Evolutionary conservation across 2,888 invertebrate genomes (phyloP).

Genomic region (Azorinus chamasolen): DNA sequence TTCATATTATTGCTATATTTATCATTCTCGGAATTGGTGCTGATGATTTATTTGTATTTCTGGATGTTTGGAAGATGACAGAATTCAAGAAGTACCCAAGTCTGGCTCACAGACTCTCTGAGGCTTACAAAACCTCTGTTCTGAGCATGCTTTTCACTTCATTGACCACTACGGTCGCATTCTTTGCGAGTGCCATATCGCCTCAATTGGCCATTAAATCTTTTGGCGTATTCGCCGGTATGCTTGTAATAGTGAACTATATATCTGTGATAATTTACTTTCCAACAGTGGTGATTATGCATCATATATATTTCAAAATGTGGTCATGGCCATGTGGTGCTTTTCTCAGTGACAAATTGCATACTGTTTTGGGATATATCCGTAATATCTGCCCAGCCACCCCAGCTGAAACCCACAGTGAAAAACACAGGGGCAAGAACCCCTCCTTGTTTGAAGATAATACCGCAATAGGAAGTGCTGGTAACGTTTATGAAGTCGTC

Average conservation of each 20-base stretch:
- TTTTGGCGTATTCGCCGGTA: constrained; percentile 79
- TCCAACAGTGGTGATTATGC: constrained; percentile 70
- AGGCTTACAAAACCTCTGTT: constrained; percentile 71
- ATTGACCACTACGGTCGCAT: constrained; percentile 74
- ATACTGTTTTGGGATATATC: neutral
- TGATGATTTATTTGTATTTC: constrained; percentile 77
- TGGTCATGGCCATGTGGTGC: constrained; percentile 62
- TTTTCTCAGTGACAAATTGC: neutral
- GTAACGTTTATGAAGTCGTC: constrained; percentile 44
- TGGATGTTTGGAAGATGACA: constrained; percentile 74
- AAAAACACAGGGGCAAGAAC: neutral
- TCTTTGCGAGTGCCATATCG: constrained; percentile 75
- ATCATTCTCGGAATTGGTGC: constrained; percentile 77
- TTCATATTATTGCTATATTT: constrained; percentile 75
- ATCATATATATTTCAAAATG: constrained; percentile 69
- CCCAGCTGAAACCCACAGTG: neutral
- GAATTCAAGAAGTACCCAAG: constrained; percentile 55
- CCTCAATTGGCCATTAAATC: constrained; percentile 77
- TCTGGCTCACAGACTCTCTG: constrained; percentile 70
- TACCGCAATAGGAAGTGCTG: constrained; percentile 40
- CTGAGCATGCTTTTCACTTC: constrained; percentile 77
- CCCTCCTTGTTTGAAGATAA: constrained; percentile 41
- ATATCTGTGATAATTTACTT: constrained; percentile 76
- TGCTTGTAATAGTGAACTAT: constrained; percentile 76
- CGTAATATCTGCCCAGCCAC: no score